Evolutionary conservation across 2,797 vertebrate species (phyloP).

Genomic region (Parotocinclus haroldoi): DNA sequence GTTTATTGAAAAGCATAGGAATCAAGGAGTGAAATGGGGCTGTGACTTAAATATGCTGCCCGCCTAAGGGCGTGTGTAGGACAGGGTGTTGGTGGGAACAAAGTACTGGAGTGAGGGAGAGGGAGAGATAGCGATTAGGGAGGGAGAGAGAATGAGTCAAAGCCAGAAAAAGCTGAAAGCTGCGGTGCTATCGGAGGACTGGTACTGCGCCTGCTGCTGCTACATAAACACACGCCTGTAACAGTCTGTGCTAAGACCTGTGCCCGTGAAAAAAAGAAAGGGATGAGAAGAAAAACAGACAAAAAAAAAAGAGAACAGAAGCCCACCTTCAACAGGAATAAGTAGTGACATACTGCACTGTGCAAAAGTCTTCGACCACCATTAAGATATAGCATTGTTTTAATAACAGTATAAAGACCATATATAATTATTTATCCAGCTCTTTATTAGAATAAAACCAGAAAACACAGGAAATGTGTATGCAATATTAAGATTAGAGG

Average conservation of each 20-base stretch:
- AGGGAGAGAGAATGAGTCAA: conserved; percentile 41
- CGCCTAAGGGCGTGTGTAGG: not conserved
- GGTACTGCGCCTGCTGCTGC: conserved; percentile 64
- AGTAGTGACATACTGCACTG: conserved; percentile 52
- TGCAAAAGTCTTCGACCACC: too few relatives aligned
- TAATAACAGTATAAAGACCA: too few relatives aligned
- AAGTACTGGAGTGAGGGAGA: conserved; percentile 33
- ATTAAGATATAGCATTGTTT: too few relatives aligned
- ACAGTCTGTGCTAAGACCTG: conserved; percentile 79
- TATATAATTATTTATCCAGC: too few relatives aligned
- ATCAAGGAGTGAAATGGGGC: not conserved
- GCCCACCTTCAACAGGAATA: conserved; percentile 62
- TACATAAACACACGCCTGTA: conserved; percentile 80
- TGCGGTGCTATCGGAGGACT: conserved; percentile 67
- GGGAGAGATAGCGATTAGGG: conserved; percentile 33
- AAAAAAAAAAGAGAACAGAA: conserved; percentile 10
- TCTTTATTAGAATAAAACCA: too few relatives aligned
- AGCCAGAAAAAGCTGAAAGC: conserved; percentile 52
- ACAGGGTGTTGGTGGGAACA: conserved; percentile 14
- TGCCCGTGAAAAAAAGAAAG: conserved; percentile 35
- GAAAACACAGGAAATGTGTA: too few relatives aligned
- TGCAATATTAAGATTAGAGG: too few relatives aligned
- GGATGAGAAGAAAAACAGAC: not conserved
- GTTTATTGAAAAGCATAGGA: conserved; percentile 6
- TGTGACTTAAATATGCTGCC: not conserved